Evolutionary conservation across 2,888 invertebrate species (phyloP), one percentile per base, ranked within the genome.

Genomic region (Cephonodes hylas): DNA sequence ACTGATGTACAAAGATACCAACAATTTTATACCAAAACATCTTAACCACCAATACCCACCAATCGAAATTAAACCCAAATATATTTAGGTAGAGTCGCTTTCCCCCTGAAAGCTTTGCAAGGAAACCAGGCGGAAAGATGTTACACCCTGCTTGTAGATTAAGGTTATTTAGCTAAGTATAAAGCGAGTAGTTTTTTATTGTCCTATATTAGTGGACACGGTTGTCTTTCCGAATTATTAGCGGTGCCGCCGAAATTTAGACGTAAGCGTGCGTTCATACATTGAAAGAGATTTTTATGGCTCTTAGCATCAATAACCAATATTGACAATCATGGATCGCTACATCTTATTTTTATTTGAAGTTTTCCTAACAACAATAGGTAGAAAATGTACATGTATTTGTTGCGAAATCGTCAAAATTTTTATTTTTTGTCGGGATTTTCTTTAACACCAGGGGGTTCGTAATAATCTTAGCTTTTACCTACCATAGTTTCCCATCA

Each of bases 201-300:
- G 76, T 79, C 79, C 76, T 87, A 76, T 88, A 83, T 87, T 84
- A 87, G 89, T 85, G 87, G 89, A 88, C 81, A 92, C 90, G 92
- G 78, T 89, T 92, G 91, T 91, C 90, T 85, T 81, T 78, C 76
- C 81, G 83, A 83, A 86, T 90, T 89, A 86, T 75, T 70, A 73
- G 75, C 72, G 42, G 59, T 45, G 45, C 59, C 57, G 34, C 57
- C 61, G 45, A 62, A 45, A 57, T 58, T 46, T 20, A 38, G 22
- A 15, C 15, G 8, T 46, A 58, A 62, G 45, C 38, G n/a, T 18
- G 7, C 20, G 46, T 58, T 46, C 25, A 62, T 46, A 62, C 31
- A 23, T 18, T 10, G 15, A 15, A 23, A 45, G 18, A 45, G 27
- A 13, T 58, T 65, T 65, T 70, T 38, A n/a, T 4, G 10, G 3